Conservation (phyloP, 2,888 invertebrate species). For the Phlogophora meticulosa region DNA sequence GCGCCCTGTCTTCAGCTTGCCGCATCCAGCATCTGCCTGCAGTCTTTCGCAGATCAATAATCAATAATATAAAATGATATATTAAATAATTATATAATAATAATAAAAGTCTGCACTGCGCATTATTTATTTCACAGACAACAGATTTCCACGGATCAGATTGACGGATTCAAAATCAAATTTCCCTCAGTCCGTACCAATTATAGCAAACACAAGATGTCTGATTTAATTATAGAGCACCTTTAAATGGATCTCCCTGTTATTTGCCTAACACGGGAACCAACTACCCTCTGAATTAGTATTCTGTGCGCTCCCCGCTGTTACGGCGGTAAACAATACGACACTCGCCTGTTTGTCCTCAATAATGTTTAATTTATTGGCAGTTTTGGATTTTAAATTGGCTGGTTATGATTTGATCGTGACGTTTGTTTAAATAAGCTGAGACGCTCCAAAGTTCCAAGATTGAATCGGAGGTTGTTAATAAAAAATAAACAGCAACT, state of each 20-base stretch:
- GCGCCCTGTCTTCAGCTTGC: too few relatives aligned
- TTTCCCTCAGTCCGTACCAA: constrained; percentile 58
- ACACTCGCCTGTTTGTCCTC: constrained; percentile 56
- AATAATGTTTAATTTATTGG: constrained; percentile 63
- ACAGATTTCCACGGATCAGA: constrained; percentile 31
- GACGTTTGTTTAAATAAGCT: constrained; percentile 12
- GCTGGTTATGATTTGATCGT: constrained; percentile 49
- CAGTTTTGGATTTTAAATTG: constrained; percentile 57
- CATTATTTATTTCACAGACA: constrained; percentile 17
- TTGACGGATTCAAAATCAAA: constrained; percentile 56
- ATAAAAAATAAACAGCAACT: too few relatives aligned
- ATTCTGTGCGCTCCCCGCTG: constrained; percentile 66
- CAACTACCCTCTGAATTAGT: constrained; percentile 68
- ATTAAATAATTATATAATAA: too few relatives aligned
- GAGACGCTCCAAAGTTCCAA: too few relatives aligned
- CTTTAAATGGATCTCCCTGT: constrained; percentile 64
- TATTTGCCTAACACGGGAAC: constrained; percentile 68
- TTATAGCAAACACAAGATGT: constrained; percentile 70
- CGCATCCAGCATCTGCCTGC: too few relatives aligned
- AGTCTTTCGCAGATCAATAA: too few relatives aligned
- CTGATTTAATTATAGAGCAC: constrained; percentile 72
- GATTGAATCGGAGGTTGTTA: too few relatives aligned
- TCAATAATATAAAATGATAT: too few relatives aligned
- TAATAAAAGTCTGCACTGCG: too few relatives aligned
- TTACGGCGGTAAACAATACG: constrained; percentile 73